Base-by-base conservation (phyloP, 2,797 vertebrate genomes). In the Acanthiza pusilla region DNA sequence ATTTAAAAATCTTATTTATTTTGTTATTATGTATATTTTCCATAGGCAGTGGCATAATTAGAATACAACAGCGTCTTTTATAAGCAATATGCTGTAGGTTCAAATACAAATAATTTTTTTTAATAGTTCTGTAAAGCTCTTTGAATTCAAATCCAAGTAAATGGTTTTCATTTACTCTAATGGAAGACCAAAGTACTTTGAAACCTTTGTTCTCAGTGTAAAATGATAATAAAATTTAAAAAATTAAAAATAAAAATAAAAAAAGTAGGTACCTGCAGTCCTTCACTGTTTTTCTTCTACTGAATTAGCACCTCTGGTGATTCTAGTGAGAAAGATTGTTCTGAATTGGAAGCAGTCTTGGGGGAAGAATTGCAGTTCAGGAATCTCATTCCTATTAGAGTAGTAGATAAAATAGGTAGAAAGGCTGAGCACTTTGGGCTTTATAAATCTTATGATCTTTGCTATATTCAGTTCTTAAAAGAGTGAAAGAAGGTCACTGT, bases 1-100 rank as follows among this genome's bases (percentile, higher is more conserved):
- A 67, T 70, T 95, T 48, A 85, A 89, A 94, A 85, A 73, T 72
- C 21, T 47, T 78, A 47, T 91, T 97, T 95, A 47, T 91, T 97
- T 95, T 53, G 17, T 71, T 45, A 34, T 9, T 50, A 11, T 85
- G 9, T 30, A 1, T 87, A 23, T 76, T 85, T 91, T 79, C 40
- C 12, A 14, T 34, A 40, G 40, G 3, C 12, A 67, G 5, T 53
- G 57, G 16, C 61, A 42, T 80, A n/a, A 42, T 34, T 93, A 32
- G 32, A 80, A 51, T 27, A 7, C 18, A 55, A 16, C 21, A 48
- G 4, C 2, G 4, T 50, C 7, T 38, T 32, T 70, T 61, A 54
- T 67, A 38, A 67, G 7, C 58, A 32, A 87, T 88, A 54, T 47
- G 10, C 27, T 57, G 10, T 34, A 8, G 4, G 5, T 81, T 77